Evolutionary conservation across 2,113 vertebrate genomes (phyloP).

Genomic region (Heterotis niloticus): DNA sequence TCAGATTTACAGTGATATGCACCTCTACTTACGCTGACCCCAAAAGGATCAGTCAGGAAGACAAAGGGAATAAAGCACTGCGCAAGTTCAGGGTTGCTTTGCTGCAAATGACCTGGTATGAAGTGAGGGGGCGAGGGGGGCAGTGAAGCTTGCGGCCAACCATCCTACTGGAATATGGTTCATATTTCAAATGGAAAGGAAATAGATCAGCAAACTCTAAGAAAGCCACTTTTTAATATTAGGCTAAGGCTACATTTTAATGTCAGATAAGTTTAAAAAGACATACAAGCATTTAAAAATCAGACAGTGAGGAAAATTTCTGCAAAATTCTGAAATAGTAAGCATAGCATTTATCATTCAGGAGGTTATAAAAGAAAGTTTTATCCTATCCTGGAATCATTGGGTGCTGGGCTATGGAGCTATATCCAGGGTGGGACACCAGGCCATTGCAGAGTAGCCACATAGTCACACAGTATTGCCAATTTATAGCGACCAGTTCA

Average conservation of each 20-base stretch:
- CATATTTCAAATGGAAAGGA: conserved; percentile 31
- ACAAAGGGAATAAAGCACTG: conserved; percentile 35
- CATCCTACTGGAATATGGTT: conserved; percentile 35
- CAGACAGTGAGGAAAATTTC: too few species aligned
- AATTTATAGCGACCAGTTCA: too few species aligned
- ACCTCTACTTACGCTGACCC: conserved; percentile 29
- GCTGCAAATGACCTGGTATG: conserved; percentile 61
- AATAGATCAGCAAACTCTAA: conserved; percentile 29
- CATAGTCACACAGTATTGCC: too few species aligned
- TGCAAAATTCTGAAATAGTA: too few species aligned
- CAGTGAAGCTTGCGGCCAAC: conserved; percentile 24
- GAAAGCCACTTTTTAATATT: neutral
- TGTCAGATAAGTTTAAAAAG: too few species aligned
- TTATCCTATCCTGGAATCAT: too few species aligned
- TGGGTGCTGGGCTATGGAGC: too few species aligned
- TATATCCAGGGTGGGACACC: too few species aligned
- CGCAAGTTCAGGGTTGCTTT: conserved; percentile 36
- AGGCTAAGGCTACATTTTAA: neutral
- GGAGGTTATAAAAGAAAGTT: too few species aligned
- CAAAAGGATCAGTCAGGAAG: conserved; percentile 47
- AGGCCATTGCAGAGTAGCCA: too few species aligned
- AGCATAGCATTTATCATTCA: too few species aligned
- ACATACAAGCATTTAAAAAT: too few species aligned
- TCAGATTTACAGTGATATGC: neutral
- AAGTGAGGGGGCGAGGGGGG: conserved; percentile 31